These are phyloP conservation scores for Myotis planiceps DNA, from an alignment of 2,797 vertebrate species.

Conservation along the genomic window DNA sequence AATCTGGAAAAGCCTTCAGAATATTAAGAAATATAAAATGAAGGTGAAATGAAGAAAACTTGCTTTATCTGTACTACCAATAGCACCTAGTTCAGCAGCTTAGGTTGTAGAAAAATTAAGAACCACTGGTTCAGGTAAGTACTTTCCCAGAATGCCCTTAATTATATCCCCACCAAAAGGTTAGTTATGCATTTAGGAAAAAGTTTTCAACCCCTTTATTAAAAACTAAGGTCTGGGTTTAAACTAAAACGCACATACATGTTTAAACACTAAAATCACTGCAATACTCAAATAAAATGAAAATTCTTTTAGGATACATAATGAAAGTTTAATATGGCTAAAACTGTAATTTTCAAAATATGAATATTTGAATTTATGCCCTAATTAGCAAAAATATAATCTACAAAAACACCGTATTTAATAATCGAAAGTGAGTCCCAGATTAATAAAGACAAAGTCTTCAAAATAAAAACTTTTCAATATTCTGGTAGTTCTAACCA, in stretches of 20 bases:
- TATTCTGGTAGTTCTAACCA: neutral
- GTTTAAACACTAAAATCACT: slow-evolving; percentile 25
- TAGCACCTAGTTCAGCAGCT: neutral
- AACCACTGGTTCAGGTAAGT: neutral
- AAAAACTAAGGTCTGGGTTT: slow-evolving; percentile 39
- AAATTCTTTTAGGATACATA: neutral
- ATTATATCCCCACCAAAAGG: neutral
- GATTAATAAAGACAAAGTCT: neutral
- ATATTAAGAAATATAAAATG: neutral
- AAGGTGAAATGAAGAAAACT: neutral
- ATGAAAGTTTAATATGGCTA: neutral
- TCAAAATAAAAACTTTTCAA: slow-evolving; percentile 20
- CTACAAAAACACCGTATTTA: neutral
- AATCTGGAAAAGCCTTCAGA: neutral
- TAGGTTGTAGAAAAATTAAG: slow-evolving; percentile 29
- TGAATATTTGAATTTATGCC: neutral
- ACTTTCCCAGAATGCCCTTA: neutral
- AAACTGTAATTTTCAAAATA: slow-evolving; percentile 25
- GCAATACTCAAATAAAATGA: neutral
- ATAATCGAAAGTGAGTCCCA: neutral
- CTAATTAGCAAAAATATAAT: slow-evolving; percentile 10
- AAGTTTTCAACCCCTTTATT: neutral
- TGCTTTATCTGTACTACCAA: neutral
- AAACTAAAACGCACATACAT: neutral
- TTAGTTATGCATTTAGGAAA: neutral